A percentile compares a stretch with the other conserved stretches of the same genome.
Conservation (phyloP, 2,888 invertebrate species). For the Biston betularia region DNA sequence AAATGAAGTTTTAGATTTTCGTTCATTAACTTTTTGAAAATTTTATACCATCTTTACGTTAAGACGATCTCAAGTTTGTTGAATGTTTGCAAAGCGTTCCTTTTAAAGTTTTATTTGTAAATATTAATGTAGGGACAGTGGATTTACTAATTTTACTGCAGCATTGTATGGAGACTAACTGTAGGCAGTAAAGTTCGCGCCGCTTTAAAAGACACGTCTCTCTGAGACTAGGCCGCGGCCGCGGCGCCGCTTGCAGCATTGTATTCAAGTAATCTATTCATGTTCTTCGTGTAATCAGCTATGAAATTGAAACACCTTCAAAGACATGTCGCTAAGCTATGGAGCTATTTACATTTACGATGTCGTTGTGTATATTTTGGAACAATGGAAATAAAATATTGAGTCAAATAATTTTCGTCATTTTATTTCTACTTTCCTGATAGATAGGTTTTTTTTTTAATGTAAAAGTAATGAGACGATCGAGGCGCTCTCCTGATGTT, state of each 20-base stretch:
- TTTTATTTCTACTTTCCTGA: slow-evolving; percentile 40
- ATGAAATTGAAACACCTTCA: slow-evolving; percentile 77
- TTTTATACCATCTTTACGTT: slow-evolving; percentile 84
- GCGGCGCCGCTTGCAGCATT: slow-evolving; percentile 67
- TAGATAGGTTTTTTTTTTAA: too few relatives aligned
- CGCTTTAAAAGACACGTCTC: slow-evolving; percentile 66
- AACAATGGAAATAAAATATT: slow-evolving; percentile 85
- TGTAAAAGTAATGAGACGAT: too few relatives aligned
- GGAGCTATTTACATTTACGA: slow-evolving; percentile 75
- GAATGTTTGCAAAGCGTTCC: slow-evolving; percentile 86
- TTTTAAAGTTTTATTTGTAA: slow-evolving; percentile 86
- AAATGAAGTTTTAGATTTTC: slow-evolving; percentile 76
- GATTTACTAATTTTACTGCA: slow-evolving; percentile 81
- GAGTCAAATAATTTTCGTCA: slow-evolving; percentile 68
- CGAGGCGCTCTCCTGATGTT: too few relatives aligned
- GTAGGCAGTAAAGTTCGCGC: slow-evolving; percentile 56
- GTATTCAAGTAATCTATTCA: slow-evolving; percentile 78
- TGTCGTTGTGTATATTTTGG: slow-evolving; percentile 86
- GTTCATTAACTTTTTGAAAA: slow-evolving; percentile 78
- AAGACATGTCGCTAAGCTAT: slow-evolving; percentile 79
- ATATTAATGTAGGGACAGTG: slow-evolving; percentile 83
- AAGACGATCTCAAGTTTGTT: slow-evolving; percentile 86
- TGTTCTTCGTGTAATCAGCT: slow-evolving; percentile 83
- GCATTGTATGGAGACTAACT: slow-evolving; percentile 64
- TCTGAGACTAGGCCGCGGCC: slow-evolving; percentile 49